A percentile compares a stretch with the other conserved stretches of the same genome.
Evolutionary conservation across 2,888 invertebrate species (phyloP).

Genomic region (Ormia ochracea): DNA sequence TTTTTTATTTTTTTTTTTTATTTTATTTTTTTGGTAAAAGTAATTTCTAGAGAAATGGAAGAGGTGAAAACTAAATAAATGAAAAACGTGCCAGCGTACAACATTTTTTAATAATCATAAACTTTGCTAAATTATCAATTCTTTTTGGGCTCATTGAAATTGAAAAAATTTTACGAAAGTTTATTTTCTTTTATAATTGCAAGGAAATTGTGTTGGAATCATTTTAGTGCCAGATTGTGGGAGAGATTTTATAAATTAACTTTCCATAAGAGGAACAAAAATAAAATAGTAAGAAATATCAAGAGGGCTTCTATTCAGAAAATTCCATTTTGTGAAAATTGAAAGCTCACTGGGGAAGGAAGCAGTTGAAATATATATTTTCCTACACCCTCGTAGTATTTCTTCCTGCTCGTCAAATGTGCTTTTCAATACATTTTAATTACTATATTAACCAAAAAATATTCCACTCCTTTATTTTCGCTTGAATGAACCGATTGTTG

Average conservation of each 20-base stretch:
- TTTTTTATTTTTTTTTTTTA: too few relatives aligned
- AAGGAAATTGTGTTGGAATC: constrained; percentile 1
- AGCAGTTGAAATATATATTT: too few relatives aligned
- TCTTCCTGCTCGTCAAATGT: too few relatives aligned
- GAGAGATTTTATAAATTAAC: background rate
- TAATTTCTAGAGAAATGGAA: constrained; percentile 21
- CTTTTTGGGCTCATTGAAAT: constrained; percentile 12
- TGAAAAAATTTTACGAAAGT: constrained; percentile 1
- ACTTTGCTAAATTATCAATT: constrained; percentile 37
- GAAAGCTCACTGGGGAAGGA: too few relatives aligned
- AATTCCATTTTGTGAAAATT: background rate
- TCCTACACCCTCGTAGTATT: too few relatives aligned
- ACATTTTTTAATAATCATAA: constrained; percentile 41
- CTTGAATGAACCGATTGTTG: too few relatives aligned
- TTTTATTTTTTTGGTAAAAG: constrained; percentile 1
- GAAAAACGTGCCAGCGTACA: constrained; percentile 47
- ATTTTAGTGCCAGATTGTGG: background rate
- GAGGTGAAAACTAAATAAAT: constrained; percentile 26
- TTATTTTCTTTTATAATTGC: background rate
- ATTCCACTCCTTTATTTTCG: too few relatives aligned
- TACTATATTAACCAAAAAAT: too few relatives aligned
- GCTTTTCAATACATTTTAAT: too few relatives aligned
- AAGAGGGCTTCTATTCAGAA: too few relatives aligned
- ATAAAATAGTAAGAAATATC: too few relatives aligned
- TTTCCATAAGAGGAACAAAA: background rate